Conservation (phyloP, 2,113 vertebrate species). For the Leptodactylus fuscus region DNA sequence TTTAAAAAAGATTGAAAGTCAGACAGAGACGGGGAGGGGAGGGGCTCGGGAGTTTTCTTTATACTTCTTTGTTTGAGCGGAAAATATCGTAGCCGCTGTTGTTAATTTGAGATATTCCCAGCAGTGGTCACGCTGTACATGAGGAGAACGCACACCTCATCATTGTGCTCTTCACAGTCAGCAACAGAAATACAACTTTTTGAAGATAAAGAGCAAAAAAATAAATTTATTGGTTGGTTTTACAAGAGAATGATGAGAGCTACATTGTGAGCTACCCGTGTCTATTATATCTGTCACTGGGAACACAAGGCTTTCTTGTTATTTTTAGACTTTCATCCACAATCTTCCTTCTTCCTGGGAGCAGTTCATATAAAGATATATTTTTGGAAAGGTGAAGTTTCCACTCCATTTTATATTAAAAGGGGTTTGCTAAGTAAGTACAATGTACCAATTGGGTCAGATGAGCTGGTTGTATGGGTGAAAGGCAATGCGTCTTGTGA, state of each 20-base stretch:
- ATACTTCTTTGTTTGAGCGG: neutral
- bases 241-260: conserved; percentile 1
- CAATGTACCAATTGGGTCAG: no score
- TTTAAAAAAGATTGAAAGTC: neutral
- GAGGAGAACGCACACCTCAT: neutral
- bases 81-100: conserved; percentile 1
- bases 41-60: neutral
- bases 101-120: conserved; percentile 20
- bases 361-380: no score
- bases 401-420: no score
- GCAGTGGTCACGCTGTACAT: neutral
- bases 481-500: no score
- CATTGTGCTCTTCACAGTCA: conserved; percentile 18
- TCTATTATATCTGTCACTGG: neutral
- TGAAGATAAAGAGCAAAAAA: neutral
- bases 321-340: neutral
- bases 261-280: no score
- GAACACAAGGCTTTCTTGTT: neutral
- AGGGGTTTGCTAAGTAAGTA: no score
- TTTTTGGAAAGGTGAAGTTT: no score
- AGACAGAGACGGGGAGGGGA: neutral
- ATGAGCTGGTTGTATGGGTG: no score
- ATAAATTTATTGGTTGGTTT: conserved; percentile 27
- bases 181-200: neutral
- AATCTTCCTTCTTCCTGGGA: neutral